Percentiles rank a stretch among this genome's conserved stretches.
Conservation (phyloP, 2,888 invertebrate species). For the Drosophila stalkeri region DNA sequence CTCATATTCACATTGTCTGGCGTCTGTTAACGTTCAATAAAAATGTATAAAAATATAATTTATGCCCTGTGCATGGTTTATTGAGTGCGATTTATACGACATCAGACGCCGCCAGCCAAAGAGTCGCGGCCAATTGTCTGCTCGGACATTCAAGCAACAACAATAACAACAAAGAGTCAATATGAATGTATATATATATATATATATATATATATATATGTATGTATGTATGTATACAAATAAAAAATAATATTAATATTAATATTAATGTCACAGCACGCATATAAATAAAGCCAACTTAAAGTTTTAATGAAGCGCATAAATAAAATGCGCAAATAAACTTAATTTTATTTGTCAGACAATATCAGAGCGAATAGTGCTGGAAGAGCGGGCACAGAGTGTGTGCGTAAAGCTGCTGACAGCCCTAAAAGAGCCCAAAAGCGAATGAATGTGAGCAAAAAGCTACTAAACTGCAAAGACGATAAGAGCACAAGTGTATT, state of each 20-base stretch:
- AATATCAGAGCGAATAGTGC: constrained; percentile 22
- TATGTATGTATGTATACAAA: background rate
- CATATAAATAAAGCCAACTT: constrained; percentile 71
- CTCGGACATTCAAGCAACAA: constrained; percentile 41
- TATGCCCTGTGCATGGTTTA: constrained; percentile 74
- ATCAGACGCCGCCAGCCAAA: constrained; percentile 59
- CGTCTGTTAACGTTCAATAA: constrained; percentile 51
- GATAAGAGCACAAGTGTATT: constrained; percentile 25
- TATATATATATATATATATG: no score
- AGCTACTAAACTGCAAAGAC: constrained; percentile 43
- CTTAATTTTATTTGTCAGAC: constrained; percentile 69
- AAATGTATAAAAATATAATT: constrained; percentile 68
- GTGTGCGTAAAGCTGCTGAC: constrained; percentile 31
- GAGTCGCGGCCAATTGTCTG: constrained; percentile 48
- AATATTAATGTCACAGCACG: constrained; percentile 60
- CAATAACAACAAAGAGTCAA: constrained; percentile 20
- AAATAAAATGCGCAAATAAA: constrained; percentile 78
- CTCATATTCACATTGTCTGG: constrained; percentile 7
- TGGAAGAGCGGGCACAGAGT: constrained; percentile 20
- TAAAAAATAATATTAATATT: constrained; percentile 50
- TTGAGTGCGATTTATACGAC: constrained; percentile 79
- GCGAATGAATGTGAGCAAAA: constrained; percentile 24
- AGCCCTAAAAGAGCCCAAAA: constrained; percentile 29
- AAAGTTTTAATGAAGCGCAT: constrained; percentile 80
- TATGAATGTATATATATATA: background rate